A percentile compares a stretch with the other conserved stretches of the same genome.
phyloP scores from a whole-genome alignment of 2,888 invertebrate species.

The Tetragonisca angustula region DNA sequence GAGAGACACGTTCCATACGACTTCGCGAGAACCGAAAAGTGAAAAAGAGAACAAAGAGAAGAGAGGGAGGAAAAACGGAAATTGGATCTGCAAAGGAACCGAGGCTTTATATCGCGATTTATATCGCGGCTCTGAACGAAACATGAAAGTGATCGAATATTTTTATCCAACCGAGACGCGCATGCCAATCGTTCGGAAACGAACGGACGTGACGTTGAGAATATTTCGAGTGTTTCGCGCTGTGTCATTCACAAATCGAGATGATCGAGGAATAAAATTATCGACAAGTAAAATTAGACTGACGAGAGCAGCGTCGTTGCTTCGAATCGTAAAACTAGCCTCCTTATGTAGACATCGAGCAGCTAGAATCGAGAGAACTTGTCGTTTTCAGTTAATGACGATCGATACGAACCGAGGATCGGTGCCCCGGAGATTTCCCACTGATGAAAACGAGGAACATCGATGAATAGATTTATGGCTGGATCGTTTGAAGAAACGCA shows the following conservation, averaged over 20 bases:
- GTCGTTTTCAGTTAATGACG: neutral
- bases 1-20: conserved; percentile 22
- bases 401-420: neutral
- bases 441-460: neutral
- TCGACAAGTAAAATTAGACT: conserved; percentile 23
- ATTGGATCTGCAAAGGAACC: neutral
- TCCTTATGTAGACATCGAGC: conserved; percentile 17
- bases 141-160: neutral
- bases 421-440: neutral
- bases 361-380: neutral
- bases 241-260: conserved; percentile 5
- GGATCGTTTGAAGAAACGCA: conserved; percentile 1
- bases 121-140: neutral
- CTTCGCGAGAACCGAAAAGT: neutral
- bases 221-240: conserved; percentile 14
- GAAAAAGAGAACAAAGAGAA: too few relatives aligned
- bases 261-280: neutral
- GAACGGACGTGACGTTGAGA: neutral
- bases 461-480: neutral
- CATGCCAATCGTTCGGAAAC: neutral
- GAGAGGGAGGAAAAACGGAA: neutral
- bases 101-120: conserved; percentile 1
- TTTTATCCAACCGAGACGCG: conserved; percentile 20
- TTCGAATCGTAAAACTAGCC: conserved; percentile 22
- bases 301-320: conserved; percentile 17